phyloP scores from a whole-genome alignment of 1,140 invertebrate genomes.

The Drosophila serrata region DNA sequence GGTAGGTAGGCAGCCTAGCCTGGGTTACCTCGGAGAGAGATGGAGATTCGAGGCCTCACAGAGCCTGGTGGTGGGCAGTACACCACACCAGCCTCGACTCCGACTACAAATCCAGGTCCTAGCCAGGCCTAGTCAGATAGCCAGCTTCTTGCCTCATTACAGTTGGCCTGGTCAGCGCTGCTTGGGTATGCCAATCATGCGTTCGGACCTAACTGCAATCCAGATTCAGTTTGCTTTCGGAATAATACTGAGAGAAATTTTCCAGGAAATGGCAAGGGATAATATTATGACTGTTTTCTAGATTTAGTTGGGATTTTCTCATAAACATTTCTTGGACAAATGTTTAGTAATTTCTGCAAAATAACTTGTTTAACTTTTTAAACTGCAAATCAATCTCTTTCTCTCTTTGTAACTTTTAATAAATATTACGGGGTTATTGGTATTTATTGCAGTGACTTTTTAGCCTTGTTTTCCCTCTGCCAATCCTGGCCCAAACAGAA shows the following conservation, averaged over 20 bases:
- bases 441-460: slow-evolving; percentile 2
- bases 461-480: background rate
- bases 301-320: no score
- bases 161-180: slow-evolving; percentile 46
- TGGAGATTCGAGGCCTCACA: slow-evolving; percentile 32
- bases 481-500: slow-evolving; percentile 64
- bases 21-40: background rate
- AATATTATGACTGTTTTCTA: background rate
- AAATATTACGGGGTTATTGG: no score
- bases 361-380: background rate
- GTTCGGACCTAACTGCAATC: slow-evolving; percentile 30
- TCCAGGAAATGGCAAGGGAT: background rate
- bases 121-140: slow-evolving; percentile 19
- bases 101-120: background rate
- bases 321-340: no score
- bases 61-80: slow-evolving; percentile 40
- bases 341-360: no score
- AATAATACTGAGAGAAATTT: background rate
- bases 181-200: slow-evolving; percentile 72
- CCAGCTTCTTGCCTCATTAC: slow-evolving; percentile 42
- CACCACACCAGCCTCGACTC: slow-evolving; percentile 9
- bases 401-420: background rate
- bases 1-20: slow-evolving; percentile 68
- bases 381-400: background rate
- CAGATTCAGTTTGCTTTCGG: slow-evolving; percentile 21